A percentile compares a stretch with the other conserved stretches of the same genome.
Evolutionary conservation across 1,140 invertebrate genomes (phyloP).

Genomic region (Yoshiicerus persimilis): DNA sequence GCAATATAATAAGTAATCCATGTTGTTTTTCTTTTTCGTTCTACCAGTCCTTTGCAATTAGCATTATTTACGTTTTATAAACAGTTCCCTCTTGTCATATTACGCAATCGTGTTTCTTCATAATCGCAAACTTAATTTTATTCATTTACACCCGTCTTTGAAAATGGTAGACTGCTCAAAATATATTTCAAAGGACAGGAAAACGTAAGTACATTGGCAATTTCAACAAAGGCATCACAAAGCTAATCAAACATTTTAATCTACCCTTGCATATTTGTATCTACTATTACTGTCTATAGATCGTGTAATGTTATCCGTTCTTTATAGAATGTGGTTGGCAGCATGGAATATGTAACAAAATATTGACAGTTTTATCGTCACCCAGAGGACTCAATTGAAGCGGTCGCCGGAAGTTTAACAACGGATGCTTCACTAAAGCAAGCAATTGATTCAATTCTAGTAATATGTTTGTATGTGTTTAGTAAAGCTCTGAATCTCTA

Average conservation of each 20-base stretch:
- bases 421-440: background rate
- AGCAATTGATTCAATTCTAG: background rate
- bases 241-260: background rate
- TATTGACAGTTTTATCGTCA: background rate
- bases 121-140: too few species aligned
- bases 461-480: background rate
- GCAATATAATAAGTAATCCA: background rate
- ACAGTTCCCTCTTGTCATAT: background rate
- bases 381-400: background rate
- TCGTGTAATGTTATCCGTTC: too few species aligned
- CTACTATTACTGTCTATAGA: background rate
- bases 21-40: background rate
- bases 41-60: background rate
- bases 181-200: too few species aligned
- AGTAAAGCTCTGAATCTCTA: background rate
- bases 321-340: background rate
- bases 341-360: background rate
- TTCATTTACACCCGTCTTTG: background rate
- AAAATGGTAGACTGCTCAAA: too few species aligned
- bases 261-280: too few species aligned
- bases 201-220: too few species aligned
- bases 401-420: background rate
- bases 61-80: background rate
- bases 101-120: background rate
- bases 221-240: background rate